These are phyloP conservation scores for Danionella dracula DNA, from an alignment of 2,797 vertebrate species.

Conservation along the genomic window DNA sequence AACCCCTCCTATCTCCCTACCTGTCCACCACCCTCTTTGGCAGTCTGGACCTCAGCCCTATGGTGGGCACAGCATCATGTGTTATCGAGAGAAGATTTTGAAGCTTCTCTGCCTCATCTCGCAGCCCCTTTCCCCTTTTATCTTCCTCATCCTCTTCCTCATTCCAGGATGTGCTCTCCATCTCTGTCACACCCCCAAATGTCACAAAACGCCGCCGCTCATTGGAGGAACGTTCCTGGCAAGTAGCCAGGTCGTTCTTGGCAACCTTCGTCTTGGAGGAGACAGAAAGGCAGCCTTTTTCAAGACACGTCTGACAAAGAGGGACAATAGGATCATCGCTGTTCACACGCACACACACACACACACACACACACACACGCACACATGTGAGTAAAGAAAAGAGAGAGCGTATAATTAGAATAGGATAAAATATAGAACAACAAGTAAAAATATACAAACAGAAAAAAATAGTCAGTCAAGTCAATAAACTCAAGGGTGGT, in stretches of 20 bases:
- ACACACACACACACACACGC: no score
- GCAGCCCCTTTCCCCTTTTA: slow-evolving; percentile 61
- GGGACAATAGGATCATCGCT: slow-evolving; percentile 72
- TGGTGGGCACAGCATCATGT: slow-evolving; percentile 68
- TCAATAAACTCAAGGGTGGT: not conserved
- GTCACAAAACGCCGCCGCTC: slow-evolving; percentile 80
- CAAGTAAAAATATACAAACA: not conserved
- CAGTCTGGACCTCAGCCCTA: slow-evolving; percentile 67
- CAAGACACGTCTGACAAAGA: slow-evolving; percentile 71
- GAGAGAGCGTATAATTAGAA: slow-evolving; percentile 13
- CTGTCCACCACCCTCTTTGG: slow-evolving; percentile 65
- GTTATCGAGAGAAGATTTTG: slow-evolving; percentile 67
- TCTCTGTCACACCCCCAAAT: slow-evolving; percentile 92
- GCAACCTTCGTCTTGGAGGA: slow-evolving; percentile 65
- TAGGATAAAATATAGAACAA: not conserved
- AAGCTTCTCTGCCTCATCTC: slow-evolving; percentile 66
- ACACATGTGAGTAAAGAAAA: slow-evolving; percentile 22
- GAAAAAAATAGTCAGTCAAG: slow-evolving; percentile 1
- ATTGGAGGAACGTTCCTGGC: slow-evolving; percentile 63
- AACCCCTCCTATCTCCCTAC: slow-evolving; percentile 54
- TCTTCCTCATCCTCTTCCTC: slow-evolving; percentile 54
- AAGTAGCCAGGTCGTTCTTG: slow-evolving; percentile 64
- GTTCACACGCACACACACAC: slow-evolving; percentile 46
- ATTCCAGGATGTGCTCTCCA: slow-evolving; percentile 78
- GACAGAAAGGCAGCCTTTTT: slow-evolving; percentile 65